Evolutionary conservation across 2,113 vertebrate genomes (phyloP).

Genomic region (Anser cygnoides): DNA sequence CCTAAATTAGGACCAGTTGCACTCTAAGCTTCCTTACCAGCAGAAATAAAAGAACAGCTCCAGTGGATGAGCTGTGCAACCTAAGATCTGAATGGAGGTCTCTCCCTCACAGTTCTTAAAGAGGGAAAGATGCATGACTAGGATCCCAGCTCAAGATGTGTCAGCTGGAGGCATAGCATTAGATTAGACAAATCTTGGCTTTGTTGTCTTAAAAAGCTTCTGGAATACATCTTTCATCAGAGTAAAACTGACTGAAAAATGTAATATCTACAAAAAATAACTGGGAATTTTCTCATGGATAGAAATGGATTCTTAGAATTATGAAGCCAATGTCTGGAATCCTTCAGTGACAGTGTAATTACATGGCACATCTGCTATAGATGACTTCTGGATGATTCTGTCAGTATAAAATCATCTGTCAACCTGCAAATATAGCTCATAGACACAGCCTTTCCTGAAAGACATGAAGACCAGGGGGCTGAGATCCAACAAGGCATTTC

Average conservation of each 20-base stretch:
- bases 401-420: not conserved
- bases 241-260: not conserved
- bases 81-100: not conserved
- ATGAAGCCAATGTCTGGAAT: not conserved
- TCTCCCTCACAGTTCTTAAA: not conserved
- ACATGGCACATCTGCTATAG: not conserved
- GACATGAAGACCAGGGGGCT: not conserved
- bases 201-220: not conserved
- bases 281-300: not conserved
- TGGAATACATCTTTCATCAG: not conserved
- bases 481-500: not conserved
- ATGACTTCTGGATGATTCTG: not conserved
- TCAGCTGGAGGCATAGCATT: not conserved
- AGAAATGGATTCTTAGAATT: conserved; percentile 4
- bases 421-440: not conserved
- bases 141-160: not conserved
- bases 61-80: accelerated
- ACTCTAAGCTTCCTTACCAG: not conserved
- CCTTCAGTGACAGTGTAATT: not conserved
- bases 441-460: not conserved
- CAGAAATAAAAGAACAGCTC: not conserved
- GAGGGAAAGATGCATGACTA: not conserved
- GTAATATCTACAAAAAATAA: not conserved
- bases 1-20: not conserved
- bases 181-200: not conserved